Conservation (phyloP, 1,140 invertebrate species). For the Paraescarpia echinospica region DNA sequence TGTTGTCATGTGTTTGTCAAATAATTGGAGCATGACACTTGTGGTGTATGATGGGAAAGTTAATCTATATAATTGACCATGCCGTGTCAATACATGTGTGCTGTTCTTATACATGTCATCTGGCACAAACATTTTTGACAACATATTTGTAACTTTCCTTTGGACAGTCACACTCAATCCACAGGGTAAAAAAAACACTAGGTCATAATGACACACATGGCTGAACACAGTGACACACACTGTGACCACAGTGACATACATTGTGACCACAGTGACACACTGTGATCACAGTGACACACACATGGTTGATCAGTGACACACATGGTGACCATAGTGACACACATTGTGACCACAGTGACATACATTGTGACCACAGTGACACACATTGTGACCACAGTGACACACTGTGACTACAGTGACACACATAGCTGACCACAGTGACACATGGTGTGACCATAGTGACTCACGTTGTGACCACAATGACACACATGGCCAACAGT, state of each 20-base stretch:
- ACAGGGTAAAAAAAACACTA: too few species aligned
- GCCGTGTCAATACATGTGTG: not conserved
- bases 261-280: not conserved
- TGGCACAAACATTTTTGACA: not conserved
- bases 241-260: not conserved
- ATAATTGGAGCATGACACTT: not conserved
- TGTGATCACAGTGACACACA: not conserved
- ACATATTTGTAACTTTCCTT: not conserved
- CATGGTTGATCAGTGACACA: not conserved
- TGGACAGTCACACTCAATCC: not conserved
- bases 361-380: not conserved
- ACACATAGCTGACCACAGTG: too few species aligned
- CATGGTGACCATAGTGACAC: not conserved
- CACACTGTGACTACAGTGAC: not conserved
- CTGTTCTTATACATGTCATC: not conserved
- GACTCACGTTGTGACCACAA: too few species aligned
- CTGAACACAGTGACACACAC: not conserved
- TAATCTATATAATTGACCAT: not conserved
- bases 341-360: not conserved
- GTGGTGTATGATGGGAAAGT: not conserved
- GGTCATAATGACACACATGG: not conserved
- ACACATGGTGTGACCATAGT: too few species aligned
- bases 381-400: not conserved
- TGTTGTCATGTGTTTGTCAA: not conserved
- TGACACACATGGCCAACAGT: not conserved